Evolutionary conservation across 2,113 vertebrate species (phyloP), one percentile per base, ranked within the genome.

Genomic region (Fregetta grallaria): DNA sequence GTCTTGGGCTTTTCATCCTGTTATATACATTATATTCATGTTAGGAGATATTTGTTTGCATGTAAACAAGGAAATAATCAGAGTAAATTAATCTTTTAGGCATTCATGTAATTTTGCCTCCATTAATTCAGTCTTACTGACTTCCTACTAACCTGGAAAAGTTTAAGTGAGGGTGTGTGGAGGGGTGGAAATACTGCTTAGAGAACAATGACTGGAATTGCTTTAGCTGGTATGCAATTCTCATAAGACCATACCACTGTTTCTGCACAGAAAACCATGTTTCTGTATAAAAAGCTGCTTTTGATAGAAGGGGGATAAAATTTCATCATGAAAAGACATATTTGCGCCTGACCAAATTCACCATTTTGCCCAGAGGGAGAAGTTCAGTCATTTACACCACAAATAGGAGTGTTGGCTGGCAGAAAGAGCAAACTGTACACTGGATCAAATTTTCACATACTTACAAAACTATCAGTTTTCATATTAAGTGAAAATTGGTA

Each of bases 161-260:
- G 52, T 78, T 86, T 50, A 91, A 95, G 32, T 16, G 59, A 29
- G 47, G 22, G 44, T 68, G 18, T 15, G 0, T 0, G 0, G 45
- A 68, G 45, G 18, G 23, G 13, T 74, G 18, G 56, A 92, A 87
- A 82, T 29, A 36, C 42, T 71, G 38, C 53, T 63, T 44, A 30
- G 90, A 86, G 83, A 94, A 92, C 81, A 95, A 82, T 77, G 70
- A 45, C 78, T 96, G 78, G 87, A 91, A 94, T 66, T 92, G 67
- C 86, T 95, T 82, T 80, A 76, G 90, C 42, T 96, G 92, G 72
- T 80, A 68, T 75, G 73, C 83, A 79, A 47, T 65, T 96, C 92
- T 94, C 91, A 21, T 6, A 22, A 79, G 79, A 52, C 63, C 65
- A 63, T 9, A 90, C 16, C 58, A 58, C 68, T 55, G 32, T 34